Evolutionary conservation across 2,888 invertebrate genomes (phyloP), one percentile per base, ranked within the genome.

Genomic region (Apodemia mormo): DNA sequence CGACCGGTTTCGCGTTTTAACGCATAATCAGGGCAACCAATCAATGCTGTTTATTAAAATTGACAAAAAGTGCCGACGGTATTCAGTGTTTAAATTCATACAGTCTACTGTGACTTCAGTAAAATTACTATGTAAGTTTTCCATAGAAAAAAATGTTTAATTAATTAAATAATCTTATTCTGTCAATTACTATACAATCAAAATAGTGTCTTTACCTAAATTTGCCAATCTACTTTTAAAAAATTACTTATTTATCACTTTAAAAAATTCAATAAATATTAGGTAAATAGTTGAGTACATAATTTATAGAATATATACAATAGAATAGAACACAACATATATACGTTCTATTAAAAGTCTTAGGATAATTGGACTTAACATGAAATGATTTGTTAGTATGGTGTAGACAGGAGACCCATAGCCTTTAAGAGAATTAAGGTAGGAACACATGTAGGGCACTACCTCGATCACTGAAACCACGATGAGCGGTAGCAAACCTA

Each of bases 401-500:
- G 14, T 37, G 74, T 71, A 79, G 82, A 81, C 72, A 79, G 80
- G 82, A 85, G 87, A 85, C 85, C 91, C 92, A 87, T 76, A 89
- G 85, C 89, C 88, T 81, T 79, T 73, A 80, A 75, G 73, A 65
- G 40, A 33, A 64, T 70, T 76, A 76, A 75, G 73, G 74, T 71
- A 69, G 61, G 64, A 67, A 52, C 64, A 71, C 70, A 65, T 67
- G 54, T 65, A 61, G 67, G 69, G 67, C 10, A 74, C 71, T 75
- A 97, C 97, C 96, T 97, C 96, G 74, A 96, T 94, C 76, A 94
- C 92, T 81, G 95, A 95, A 77, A 96, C 96, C 82, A 96, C 93
- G 88, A 96, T 91, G 94, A 96, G 94, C 65, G 97, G 97, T 80
- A 98, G 94, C 86, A 97, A 94, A 78, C 96, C 96, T 90, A 98